phyloP scores from a whole-genome alignment of 2,113 vertebrate species.

The Leucopsar rothschildi region DNA sequence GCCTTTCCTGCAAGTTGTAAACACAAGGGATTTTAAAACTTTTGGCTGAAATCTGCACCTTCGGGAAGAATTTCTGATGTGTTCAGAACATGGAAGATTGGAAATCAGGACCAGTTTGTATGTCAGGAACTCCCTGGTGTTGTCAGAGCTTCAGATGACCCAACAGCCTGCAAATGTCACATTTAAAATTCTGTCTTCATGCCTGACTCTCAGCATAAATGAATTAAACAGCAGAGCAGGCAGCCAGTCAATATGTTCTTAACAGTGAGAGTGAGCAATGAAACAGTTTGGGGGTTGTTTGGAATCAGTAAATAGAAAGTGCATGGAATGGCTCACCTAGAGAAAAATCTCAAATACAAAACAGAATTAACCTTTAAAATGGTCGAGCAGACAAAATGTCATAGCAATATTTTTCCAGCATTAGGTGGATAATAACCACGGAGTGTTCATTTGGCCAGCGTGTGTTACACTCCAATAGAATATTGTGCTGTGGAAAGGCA shows the following conservation, averaged over 20 bases:
- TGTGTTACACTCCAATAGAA: background rate
- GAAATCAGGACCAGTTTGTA: conserved; percentile 73
- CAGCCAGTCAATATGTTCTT: conserved; percentile 78
- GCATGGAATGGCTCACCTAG: conserved; percentile 53
- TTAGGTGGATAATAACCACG: conserved; percentile 53
- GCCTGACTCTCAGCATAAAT: conserved; percentile 77
- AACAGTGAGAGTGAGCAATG: conserved; percentile 71
- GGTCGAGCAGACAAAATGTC: conserved; percentile 70
- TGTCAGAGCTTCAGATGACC: conserved; percentile 76
- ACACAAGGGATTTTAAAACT: conserved; percentile 58
- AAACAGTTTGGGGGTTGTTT: conserved; percentile 70
- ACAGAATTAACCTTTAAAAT: conserved; percentile 76
- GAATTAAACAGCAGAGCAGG: conserved; percentile 79
- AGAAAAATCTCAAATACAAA: conserved; percentile 65
- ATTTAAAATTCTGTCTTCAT: conserved; percentile 81
- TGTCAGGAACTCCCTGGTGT: conserved; percentile 75
- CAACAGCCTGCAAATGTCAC: conserved; percentile 79
- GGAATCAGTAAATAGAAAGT: conserved; percentile 75
- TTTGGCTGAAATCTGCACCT: conserved; percentile 45
- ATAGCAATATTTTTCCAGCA: conserved; percentile 69
- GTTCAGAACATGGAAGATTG: conserved; percentile 65
- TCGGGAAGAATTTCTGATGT: conserved; percentile 60
- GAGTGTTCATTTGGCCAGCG: conserved; percentile 47
- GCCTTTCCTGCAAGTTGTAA: conserved; percentile 34
- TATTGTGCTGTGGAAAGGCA: conserved; percentile 5